Evolutionary conservation across 2,113 vertebrate species (phyloP), one percentile per base, ranked within the genome.

Genomic region (Penelope pileata): DNA sequence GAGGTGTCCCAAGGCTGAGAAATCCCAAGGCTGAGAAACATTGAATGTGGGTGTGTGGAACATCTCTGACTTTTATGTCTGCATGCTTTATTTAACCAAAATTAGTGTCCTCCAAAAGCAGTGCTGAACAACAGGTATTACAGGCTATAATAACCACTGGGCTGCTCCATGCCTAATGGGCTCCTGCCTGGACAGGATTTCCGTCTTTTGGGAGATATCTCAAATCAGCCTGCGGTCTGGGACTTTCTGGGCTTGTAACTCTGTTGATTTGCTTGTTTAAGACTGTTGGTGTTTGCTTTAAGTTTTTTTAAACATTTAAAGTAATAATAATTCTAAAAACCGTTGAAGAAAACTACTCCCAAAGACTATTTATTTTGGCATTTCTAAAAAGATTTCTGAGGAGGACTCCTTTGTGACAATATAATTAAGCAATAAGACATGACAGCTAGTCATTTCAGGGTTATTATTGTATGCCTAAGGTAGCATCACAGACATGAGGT

Each of bases 391-490:
- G 58, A 42, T 85, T 96, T 86, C 73, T 88, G 81, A 79, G 75
- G 69, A 88, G 82, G 77, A 62, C 40, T 95, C 84, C 79, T 76
- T 87, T 19, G 2, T 95, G 94, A 94, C 90, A 96, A 91, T 92
- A 72, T 96, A 95, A 96, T 97, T 96, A 96, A 91, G 91, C 90
- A 95, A 96, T 80, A 74, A 97, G 84, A 95, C 59, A 29, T 91
- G 96, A 97, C 94, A 97, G 86, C 86, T 80, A 74, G n/a, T 91
- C 32, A 27, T 95, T 97, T 95, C 77, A 72, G 77, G 43, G 18
- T 95, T 97, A 84, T 97, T 95, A 92, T 79, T 87, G 36, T 92
- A 84, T 88, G 95, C 93, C 94, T 96, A 95, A 91, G 93, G 93
- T 97, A 90, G 94, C 96, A 95, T 93, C 80, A 17, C 69, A 97